Evolutionary conservation across 2,888 invertebrate species (phyloP).

Genomic region (Orchesellides sinensis): DNA sequence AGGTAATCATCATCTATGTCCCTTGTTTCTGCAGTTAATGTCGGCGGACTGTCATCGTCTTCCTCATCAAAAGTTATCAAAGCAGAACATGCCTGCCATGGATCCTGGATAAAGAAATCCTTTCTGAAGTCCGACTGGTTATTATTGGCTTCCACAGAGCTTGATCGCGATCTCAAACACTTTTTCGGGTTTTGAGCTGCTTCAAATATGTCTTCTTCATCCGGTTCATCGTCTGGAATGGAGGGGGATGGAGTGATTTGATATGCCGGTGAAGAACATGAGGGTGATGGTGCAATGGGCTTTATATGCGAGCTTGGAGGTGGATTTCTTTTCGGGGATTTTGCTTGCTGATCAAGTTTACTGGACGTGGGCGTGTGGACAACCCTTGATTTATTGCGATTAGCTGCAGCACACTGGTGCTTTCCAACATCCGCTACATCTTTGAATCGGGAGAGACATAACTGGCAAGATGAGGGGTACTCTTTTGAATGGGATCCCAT

Average conservation of each 20-base stretch:
- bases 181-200: conserved; percentile 32
- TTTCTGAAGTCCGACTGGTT: neutral
- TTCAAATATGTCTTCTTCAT: conserved; percentile 36
- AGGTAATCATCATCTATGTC: too few relatives aligned
- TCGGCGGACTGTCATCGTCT: neutral
- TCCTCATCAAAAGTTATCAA: neutral
- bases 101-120: conserved; percentile 35
- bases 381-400: neutral
- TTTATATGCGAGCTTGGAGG: neutral
- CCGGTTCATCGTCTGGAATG: conserved; percentile 1
- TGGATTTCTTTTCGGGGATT: neutral
- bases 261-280: neutral
- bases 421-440: conserved; percentile 49
- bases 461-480: conserved; percentile 60
- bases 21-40: too few relatives aligned
- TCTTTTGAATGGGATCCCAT: conserved; percentile 55
- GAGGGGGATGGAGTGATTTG: neutral
- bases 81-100: conserved; percentile 21
- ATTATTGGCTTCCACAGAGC: conserved; percentile 46
- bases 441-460: conserved; percentile 61
- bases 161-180: conserved; percentile 8
- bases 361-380: too few relatives aligned
- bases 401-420: conserved; percentile 19
- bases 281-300: neutral
- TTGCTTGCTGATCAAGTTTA: too few relatives aligned